phyloP scores from a whole-genome alignment of 2,797 vertebrate species.

The Ctenopoma multispine region DNA sequence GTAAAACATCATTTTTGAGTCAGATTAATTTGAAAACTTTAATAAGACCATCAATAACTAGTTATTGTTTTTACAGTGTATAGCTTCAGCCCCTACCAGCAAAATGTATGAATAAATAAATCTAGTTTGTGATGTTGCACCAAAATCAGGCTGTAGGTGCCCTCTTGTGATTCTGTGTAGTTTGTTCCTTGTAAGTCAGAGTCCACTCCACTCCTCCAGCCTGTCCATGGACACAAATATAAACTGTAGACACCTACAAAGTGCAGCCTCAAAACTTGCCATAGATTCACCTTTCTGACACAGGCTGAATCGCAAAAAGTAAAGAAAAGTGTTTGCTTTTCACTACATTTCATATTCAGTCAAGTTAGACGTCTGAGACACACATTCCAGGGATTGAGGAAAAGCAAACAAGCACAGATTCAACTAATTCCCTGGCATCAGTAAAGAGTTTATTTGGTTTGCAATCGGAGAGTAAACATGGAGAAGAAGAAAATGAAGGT shows the following conservation, averaged over 20 bases:
- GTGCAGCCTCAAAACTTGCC: neutral
- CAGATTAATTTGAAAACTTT: no score
- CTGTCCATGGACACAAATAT: no score
- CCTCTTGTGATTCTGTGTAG: constrained; percentile 33
- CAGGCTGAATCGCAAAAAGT: neutral
- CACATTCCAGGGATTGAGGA: constrained; percentile 1
- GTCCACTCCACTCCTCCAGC: no score
- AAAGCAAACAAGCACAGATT: constrained; percentile 5
- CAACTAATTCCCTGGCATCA: neutral
- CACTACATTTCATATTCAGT: neutral
- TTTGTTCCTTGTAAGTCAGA: neutral
- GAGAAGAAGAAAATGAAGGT: no score
- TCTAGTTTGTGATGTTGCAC: no score
- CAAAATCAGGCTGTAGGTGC: neutral
- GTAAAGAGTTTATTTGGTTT: neutral
- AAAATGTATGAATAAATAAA: neutral
- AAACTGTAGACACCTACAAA: neutral
- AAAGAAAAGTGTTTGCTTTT: neutral
- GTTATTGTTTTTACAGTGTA: no score
- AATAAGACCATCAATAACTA: no score
- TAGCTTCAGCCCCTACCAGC: no score
- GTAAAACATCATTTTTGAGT: no score
- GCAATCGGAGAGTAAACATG: neutral
- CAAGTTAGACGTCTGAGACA: neutral
- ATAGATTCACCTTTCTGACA: neutral